These are phyloP conservation scores for Dysmachus trigonus DNA, from an alignment of 2,888 invertebrate species.

Conservation along the genomic window DNA sequence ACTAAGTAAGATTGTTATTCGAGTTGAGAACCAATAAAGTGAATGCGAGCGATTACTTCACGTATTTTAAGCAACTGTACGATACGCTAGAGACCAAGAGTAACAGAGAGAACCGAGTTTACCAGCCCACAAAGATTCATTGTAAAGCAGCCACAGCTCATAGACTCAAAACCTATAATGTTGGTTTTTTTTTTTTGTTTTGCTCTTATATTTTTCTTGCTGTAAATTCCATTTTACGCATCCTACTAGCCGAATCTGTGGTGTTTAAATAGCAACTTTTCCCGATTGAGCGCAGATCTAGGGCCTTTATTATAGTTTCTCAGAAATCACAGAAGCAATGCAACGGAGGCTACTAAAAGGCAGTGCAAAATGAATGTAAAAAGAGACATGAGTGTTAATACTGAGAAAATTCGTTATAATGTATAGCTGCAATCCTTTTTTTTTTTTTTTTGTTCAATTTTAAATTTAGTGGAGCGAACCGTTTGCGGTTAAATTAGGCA, in stretches of 20 bases:
- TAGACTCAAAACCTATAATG: background rate
- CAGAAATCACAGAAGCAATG: background rate
- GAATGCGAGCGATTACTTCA: conserved; percentile 23
- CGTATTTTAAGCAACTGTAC: conserved; percentile 29
- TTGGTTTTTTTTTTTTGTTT: background rate
- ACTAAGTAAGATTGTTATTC: conserved; percentile 37
- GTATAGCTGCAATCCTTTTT: background rate
- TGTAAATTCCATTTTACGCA: background rate
- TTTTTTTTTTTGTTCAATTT: background rate
- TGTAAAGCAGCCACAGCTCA: background rate
- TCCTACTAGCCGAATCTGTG: background rate
- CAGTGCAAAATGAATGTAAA: conserved; percentile 26
- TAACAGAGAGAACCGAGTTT: background rate
- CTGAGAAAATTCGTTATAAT: background rate
- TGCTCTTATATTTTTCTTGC: background rate
- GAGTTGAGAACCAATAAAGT: conserved; percentile 17
- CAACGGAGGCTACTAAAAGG: conserved; percentile 32
- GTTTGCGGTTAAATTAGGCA: conserved; percentile 8
- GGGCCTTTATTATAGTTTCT: background rate
- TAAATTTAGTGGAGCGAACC: conserved; percentile 8
- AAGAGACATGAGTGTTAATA: background rate
- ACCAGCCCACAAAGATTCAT: background rate
- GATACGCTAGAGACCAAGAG: conserved; percentile 19
- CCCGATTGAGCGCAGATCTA: background rate
- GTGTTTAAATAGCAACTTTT: background rate